These are phyloP conservation scores for Lonchura striata DNA, from an alignment of 2,113 vertebrate genomes.

Conservation along the genomic window DNA sequence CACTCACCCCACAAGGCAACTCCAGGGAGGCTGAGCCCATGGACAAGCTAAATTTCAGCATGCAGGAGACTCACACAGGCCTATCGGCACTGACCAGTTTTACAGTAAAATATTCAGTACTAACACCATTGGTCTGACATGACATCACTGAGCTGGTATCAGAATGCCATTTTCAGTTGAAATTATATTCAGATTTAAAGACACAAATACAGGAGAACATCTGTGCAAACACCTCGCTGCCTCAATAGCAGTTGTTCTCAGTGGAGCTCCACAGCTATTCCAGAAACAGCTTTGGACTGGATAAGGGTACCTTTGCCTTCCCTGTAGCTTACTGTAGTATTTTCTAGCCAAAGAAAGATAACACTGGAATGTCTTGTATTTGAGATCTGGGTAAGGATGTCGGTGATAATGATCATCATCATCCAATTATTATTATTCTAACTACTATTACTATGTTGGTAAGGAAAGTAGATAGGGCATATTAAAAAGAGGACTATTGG, in stretches of 20 bases:
- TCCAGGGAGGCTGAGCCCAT: rapidly evolving
- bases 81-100: not conserved
- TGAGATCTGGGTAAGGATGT: not conserved
- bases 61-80: not conserved
- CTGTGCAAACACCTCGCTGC: not conserved
- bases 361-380: not conserved
- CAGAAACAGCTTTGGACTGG: not conserved
- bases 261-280: not conserved
- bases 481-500: not conserved
- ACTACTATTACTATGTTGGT: not conserved
- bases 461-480: not conserved
- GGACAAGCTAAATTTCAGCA: not conserved
- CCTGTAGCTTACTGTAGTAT: not conserved
- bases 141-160: not conserved
- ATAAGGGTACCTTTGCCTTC: not conserved
- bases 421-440: not conserved
- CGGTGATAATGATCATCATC: rapidly evolving
- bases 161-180: not conserved
- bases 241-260: not conserved
- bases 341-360: not conserved
- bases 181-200: not conserved
- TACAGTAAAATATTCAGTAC: not conserved
- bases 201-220: not conserved
- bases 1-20: not conserved
- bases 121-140: not conserved